phyloP scores from a whole-genome alignment of 2,113 vertebrate species.

The Psephotus haematonotus region DNA sequence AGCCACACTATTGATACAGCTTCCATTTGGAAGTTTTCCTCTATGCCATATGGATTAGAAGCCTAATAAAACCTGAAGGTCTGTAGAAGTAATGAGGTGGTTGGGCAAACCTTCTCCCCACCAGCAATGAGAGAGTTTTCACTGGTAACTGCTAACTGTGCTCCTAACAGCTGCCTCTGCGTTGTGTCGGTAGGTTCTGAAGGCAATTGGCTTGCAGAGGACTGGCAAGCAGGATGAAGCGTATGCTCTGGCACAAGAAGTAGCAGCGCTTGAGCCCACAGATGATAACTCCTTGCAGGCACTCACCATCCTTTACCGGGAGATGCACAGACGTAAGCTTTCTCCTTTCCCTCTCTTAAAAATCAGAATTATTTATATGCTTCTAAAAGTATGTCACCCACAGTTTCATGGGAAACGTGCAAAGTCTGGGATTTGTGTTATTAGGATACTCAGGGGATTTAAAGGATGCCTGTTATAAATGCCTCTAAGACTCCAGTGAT shows the following conservation, averaged over 20 bases:
- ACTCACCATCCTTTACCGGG: conserved; percentile 95
- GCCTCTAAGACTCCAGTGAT: not conserved
- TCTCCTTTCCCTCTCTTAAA: not conserved
- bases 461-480: not conserved
- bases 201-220: conserved; percentile 96
- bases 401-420: accelerated
- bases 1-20: not conserved
- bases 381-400: not conserved
- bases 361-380: accelerated
- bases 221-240: conserved; percentile 97
- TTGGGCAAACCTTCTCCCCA: not conserved
- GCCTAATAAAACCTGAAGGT: not conserved
- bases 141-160: not conserved
- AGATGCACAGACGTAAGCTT: conserved; percentile 96
- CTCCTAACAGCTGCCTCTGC: conserved; percentile 12
- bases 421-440: not conserved
- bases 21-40: not conserved
- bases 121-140: not conserved
- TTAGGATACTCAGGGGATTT: not conserved
- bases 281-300: conserved; percentile 98
- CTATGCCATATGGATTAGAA: not conserved
- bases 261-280: conserved; percentile 91
- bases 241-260: conserved; percentile 92
- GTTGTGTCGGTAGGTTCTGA: conserved; percentile 83
- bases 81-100: not conserved